These are phyloP conservation scores for Clavelina lepadiformis DNA, from an alignment of 23 tunicate species.

Conservation along the genomic window DNA sequence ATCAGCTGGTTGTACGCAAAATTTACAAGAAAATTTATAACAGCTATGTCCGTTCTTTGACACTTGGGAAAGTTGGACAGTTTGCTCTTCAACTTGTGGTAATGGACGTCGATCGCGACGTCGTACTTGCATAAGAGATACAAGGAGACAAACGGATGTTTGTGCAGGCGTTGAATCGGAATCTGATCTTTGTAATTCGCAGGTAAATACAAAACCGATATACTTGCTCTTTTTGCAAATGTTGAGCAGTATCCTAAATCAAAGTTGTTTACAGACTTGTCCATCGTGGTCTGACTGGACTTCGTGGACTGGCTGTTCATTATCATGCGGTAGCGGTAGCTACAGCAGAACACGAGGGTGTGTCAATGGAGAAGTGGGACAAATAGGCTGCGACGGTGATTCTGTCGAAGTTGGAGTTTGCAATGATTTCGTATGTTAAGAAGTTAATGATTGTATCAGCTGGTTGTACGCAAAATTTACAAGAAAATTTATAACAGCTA, in stretches of 20 bases:
- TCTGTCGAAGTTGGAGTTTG: slow-evolving; percentile 1
- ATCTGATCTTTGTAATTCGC: slow-evolving; percentile 30
- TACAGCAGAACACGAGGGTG: slow-evolving; percentile 7
- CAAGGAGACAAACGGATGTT: neutral
- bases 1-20: neutral
- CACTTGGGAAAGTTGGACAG: slow-evolving; percentile 63
- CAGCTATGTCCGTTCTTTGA: slow-evolving; percentile 69
- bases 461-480: neutral
- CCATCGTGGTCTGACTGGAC: slow-evolving; percentile 39
- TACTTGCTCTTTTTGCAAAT: neutral
- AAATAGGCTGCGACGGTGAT: neutral
- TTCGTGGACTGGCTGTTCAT: slow-evolving; percentile 11
- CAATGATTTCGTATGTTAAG: neutral
- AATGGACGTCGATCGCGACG: slow-evolving; percentile 50
- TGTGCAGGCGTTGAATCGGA: slow-evolving; percentile 29
- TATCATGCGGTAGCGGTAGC: slow-evolving; percentile 28
- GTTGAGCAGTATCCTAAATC: neutral
- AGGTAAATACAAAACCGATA: slow-evolving; percentile 7
- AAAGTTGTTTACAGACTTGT: slow-evolving; percentile 18
- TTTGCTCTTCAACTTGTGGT: slow-evolving; percentile 62
- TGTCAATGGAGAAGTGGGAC: slow-evolving; percentile 1
- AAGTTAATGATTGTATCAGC: neutral
- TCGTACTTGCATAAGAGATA: slow-evolving; percentile 30
- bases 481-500: neutral
- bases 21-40: neutral